A percentile compares a stretch with the other conserved stretches of the same genome.
Evolutionary conservation across 2,113 vertebrate species (phyloP).

Genomic region (Panthera leo): DNA sequence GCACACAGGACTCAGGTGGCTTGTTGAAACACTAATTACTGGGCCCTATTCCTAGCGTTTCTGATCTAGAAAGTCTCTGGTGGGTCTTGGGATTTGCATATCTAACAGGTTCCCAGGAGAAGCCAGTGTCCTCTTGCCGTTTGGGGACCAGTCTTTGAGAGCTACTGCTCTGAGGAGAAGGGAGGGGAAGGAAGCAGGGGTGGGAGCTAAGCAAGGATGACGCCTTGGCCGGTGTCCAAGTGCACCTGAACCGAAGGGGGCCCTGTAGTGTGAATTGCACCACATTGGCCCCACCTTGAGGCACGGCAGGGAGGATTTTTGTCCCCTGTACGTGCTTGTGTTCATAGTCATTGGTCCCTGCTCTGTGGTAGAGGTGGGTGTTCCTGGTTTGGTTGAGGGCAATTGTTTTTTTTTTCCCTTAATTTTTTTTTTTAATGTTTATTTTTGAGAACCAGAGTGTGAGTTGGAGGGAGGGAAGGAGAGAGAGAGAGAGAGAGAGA

Average conservation of each 20-base stretch:
- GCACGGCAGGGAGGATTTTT: neutral
- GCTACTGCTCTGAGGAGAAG: neutral
- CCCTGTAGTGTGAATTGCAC: neutral
- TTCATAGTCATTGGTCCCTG: neutral
- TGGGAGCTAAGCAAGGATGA: neutral
- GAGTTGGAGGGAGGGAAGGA: too few species aligned
- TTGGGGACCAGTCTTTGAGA: neutral
- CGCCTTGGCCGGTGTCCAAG: neutral
- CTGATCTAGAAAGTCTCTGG: neutral
- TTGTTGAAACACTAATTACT: neutral
- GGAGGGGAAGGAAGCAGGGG: neutral
- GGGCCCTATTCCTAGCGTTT: neutral
- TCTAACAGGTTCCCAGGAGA: neutral
- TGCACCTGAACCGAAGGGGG: neutral
- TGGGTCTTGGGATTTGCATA: neutral
- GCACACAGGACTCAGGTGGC: accelerated
- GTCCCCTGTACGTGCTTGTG: accelerated
- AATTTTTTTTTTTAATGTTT: too few species aligned
- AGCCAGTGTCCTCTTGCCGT: neutral
- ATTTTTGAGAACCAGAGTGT: too few species aligned
- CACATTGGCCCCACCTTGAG: neutral
- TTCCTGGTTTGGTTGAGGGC: neutral
- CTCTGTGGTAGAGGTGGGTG: neutral
- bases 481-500: too few species aligned
- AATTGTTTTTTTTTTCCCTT: neutral